A percentile compares a stretch with the other conserved stretches of the same genome.
Conservation (phyloP, 2,888 invertebrate species). For the Trichogramma evanescens region DNA sequence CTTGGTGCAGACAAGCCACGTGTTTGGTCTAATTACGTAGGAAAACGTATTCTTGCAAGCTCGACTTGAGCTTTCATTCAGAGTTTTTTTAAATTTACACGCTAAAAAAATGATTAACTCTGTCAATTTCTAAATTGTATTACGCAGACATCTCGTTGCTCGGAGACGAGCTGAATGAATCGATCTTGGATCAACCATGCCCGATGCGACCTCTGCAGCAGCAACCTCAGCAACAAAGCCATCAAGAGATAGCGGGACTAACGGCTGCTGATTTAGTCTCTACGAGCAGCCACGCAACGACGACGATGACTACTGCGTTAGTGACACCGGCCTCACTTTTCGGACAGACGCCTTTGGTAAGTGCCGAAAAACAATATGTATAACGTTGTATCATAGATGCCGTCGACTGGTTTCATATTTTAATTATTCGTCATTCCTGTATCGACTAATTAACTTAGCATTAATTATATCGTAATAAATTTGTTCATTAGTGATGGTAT, state of each 20-base stretch:
- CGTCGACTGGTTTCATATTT: no score
- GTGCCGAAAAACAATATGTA: not conserved
- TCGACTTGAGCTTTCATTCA: no score
- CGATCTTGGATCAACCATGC: slow-evolving; percentile 38
- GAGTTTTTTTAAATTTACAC: no score
- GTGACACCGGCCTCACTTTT: slow-evolving; percentile 39
- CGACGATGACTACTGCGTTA: slow-evolving; percentile 25
- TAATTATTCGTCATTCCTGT: no score
- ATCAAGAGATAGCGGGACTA: not conserved
- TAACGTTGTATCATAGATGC: no score
- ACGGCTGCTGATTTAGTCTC: not conserved
- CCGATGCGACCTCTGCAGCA: slow-evolving; percentile 35
- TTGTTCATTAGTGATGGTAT: no score
- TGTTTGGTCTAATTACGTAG: no score
- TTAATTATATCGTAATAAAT: no score
- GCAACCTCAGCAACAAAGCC: slow-evolving; percentile 31
- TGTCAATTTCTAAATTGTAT: not conserved
- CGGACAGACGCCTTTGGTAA: slow-evolving; percentile 42
- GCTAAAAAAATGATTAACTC: no score
- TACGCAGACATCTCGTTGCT: slow-evolving; percentile 40
- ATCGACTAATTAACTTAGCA: no score
- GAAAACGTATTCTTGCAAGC: no score
- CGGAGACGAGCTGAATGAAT: slow-evolving; percentile 37
- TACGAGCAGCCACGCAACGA: not conserved
- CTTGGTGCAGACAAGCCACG: no score